These are phyloP conservation scores for Diceros bicornis DNA, from an alignment of 2,797 vertebrate species.

Conservation along the genomic window DNA sequence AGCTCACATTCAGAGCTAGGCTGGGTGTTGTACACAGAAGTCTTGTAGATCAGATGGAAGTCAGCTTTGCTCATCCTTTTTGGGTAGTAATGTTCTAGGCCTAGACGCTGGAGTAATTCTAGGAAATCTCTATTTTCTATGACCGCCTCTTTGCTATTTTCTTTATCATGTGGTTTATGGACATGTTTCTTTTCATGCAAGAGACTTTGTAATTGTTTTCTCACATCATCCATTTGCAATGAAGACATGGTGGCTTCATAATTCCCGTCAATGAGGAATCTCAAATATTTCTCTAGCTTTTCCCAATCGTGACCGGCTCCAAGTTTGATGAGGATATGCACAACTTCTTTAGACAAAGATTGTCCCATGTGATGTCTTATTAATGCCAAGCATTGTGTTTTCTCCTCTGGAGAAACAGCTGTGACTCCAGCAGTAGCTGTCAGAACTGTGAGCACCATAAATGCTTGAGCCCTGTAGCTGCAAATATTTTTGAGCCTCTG, in stretches of 20 bases:
- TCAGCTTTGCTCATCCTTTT: constrained; percentile 81
- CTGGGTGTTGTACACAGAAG: constrained; percentile 65
- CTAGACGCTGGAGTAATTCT: constrained; percentile 81
- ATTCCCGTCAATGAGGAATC: constrained; percentile 62
- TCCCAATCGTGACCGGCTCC: constrained; percentile 71
- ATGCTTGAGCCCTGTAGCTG: constrained; percentile 81
- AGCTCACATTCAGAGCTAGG: constrained; percentile 81
- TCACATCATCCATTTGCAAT: not conserved
- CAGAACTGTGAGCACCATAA: constrained; percentile 82
- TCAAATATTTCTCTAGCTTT: constrained; percentile 80
- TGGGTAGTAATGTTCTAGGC: constrained; percentile 83
- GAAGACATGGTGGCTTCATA: not conserved
- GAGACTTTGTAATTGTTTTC: constrained; percentile 73
- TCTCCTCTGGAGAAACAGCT: constrained; percentile 72
- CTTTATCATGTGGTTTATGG: not conserved
- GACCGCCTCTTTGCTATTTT: not conserved
- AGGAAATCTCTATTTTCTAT: constrained; percentile 77
- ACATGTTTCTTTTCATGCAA: not conserved
- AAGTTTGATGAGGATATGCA: constrained; percentile 72
- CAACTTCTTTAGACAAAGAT: constrained; percentile 71
- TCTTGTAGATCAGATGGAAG: constrained; percentile 81
- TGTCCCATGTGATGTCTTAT: constrained; percentile 74
- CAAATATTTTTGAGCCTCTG: constrained; percentile 78
- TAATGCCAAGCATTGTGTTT: constrained; percentile 75
- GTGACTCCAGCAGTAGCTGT: constrained; percentile 52